Evolutionary conservation across 2,113 vertebrate species (phyloP), one percentile per base, ranked within the genome.

Genomic region (Dromas ardeola): DNA sequence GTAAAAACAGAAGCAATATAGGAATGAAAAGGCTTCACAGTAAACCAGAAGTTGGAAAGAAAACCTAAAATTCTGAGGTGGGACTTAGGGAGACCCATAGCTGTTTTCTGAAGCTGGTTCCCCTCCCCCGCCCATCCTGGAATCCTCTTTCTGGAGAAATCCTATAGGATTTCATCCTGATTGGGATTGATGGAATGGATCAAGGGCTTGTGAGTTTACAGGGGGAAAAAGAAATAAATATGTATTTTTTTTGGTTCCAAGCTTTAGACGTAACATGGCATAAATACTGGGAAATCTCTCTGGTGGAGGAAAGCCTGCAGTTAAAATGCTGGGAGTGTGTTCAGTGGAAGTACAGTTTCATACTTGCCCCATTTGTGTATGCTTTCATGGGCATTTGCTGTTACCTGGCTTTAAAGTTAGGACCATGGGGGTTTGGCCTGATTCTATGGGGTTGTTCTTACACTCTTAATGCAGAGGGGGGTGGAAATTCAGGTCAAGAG

Each of bases 301-400:
- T 59, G 11, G 26, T n/a, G 12, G 20, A 53, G 21, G 27, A 94
- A 55, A 70, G 34, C 11, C 29, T 81, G 20, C 17, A 30, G 3
- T 56, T 26, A 47, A 25, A 59, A 15, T 8, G 7, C 27, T 61
- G 45, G 18, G 8, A 45, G 5, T 13, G 7, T 45, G 5, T 49
- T 43, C 13, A 42, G 1, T 50, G 40, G 29, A 76, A 45, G 34
- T 32, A 58, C 21, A 47, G 14, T 36, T 74, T 53, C 30, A 20
- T 1, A 0, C 14, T 88, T 61, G 19, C 2, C 13, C 13, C 4
- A 1, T 76, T 56, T 69, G 11, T 56, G 10, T 47, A 4, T 42
- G 67, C 58, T 85, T 74, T 52, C 32, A 5, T 1, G 29, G 32
- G 18, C 10, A 19, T n/a, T 30, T 58, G 26, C 20, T 71, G 10